phyloP scores from a whole-genome alignment of 2,797 vertebrate species.

The Periparus ater region DNA sequence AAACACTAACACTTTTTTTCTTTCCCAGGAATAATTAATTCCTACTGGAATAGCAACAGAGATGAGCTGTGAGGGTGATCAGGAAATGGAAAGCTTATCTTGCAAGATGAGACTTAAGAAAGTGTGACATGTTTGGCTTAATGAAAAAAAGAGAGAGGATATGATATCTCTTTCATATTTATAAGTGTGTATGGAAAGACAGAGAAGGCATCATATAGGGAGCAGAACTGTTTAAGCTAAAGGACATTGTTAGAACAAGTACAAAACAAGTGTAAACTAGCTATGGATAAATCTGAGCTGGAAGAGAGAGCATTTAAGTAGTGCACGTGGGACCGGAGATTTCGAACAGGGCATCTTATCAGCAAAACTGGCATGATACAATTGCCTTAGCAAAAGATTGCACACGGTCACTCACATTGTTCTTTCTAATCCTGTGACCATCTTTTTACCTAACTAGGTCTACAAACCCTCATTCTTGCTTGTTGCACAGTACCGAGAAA shows the following conservation, averaged over 20 bases:
- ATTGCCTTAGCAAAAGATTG: background rate
- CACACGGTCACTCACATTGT: rapidly evolving
- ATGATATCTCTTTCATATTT: background rate
- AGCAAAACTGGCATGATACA: background rate
- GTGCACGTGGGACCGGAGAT: rapidly evolving
- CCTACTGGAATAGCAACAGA: background rate
- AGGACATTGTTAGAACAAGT: background rate
- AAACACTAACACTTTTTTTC: background rate
- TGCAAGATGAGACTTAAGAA: constrained; percentile 12
- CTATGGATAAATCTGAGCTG: background rate
- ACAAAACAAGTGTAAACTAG: background rate
- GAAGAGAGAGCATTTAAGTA: background rate
- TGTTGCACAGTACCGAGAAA: background rate
- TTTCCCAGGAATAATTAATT: background rate
- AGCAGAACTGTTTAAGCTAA: background rate
- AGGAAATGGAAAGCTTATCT: constrained; percentile 31
- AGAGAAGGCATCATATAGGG: background rate
- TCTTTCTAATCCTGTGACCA: background rate
- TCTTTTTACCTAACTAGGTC: background rate
- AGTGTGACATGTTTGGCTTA: background rate
- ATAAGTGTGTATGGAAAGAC: background rate
- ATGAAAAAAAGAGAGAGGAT: constrained; percentile 13
- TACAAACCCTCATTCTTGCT: background rate
- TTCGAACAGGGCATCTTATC: background rate
- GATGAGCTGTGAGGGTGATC: background rate